phyloP scores from a whole-genome alignment of 2,113 vertebrate species.

The Triplophysa tibetana region DNA sequence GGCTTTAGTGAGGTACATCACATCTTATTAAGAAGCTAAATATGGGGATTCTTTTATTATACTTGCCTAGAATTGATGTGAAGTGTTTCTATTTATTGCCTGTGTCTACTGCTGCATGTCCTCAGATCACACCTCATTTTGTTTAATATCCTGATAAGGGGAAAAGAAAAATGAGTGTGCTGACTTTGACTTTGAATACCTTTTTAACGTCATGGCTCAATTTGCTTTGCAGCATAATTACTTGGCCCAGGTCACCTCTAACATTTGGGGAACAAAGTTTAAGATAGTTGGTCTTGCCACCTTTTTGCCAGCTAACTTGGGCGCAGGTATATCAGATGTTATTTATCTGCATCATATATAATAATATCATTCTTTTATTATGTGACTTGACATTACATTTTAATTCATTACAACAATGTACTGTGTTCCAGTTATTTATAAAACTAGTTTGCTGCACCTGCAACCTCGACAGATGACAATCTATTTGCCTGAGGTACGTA shows the following conservation, averaged over 20 bases:
- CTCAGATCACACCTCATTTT: background rate
- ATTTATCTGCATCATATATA: background rate
- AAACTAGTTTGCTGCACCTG: conserved; percentile 97
- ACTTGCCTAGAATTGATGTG: conserved; percentile 4
- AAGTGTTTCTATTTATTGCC: background rate
- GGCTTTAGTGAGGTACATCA: conserved; percentile 88
- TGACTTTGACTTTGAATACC: background rate
- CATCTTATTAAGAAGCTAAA: background rate
- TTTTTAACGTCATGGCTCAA: conserved; percentile 8
- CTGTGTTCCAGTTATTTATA: conserved; percentile 89
- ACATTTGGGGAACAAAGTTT: conserved; percentile 99
- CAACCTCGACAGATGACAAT: conserved; percentile 99
- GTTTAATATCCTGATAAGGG: no score
- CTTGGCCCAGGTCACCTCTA: conserved; percentile 98
- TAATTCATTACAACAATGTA: background rate
- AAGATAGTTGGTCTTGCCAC: conserved; percentile 98
- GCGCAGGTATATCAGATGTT: conserved; percentile 83
- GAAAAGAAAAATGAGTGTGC: no score
- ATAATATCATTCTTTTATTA: no score
- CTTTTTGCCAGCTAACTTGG: conserved; percentile 96
- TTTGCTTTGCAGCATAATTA: conserved; percentile 88
- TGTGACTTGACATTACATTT: background rate
- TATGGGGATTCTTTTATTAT: background rate
- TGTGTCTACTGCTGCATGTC: background rate
- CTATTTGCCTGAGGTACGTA: conserved; percentile 96